These are phyloP conservation scores for Dichetophora obliterata DNA, from an alignment of 2,888 invertebrate genomes.

Conservation along the genomic window DNA sequence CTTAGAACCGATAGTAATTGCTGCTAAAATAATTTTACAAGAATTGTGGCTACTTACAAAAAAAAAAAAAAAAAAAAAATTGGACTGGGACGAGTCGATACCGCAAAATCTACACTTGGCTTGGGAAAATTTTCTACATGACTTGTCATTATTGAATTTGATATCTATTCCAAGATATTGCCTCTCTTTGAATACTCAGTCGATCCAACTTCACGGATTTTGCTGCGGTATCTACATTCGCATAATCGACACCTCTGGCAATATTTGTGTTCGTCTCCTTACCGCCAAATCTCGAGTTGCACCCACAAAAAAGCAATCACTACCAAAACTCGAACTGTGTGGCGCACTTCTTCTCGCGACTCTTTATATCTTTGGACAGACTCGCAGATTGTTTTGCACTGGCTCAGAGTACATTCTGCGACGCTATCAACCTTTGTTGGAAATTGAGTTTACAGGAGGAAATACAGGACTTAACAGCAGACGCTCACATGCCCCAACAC, in stretches of 20 bases:
- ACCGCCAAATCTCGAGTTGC: constrained; percentile 31
- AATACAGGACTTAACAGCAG: constrained; percentile 21
- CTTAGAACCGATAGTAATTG: not conserved
- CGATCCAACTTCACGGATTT: too few species aligned
- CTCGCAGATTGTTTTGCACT: too few species aligned
- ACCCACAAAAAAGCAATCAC: constrained; percentile 26
- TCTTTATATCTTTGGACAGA: too few species aligned
- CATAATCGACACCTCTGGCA: too few species aligned
- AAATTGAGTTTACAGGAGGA: constrained; percentile 43
- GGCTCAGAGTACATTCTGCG: too few species aligned
- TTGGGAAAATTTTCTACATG: not conserved
- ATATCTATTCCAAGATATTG: not conserved
- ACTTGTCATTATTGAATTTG: not conserved
- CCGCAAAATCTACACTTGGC: not conserved
- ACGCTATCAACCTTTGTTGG: not conserved
- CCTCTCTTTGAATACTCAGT: too few species aligned
- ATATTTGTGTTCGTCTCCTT: too few species aligned
- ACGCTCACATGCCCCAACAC: constrained; percentile 3
- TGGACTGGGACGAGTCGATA: not conserved
- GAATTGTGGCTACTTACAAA: too few species aligned
- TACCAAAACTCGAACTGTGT: constrained; percentile 35
- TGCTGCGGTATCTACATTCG: too few species aligned
- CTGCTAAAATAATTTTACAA: not conserved
- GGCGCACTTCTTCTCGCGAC: constrained; percentile 26
- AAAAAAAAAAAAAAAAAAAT: too few species aligned